Conservation (phyloP, 2,888 invertebrate species). For the Silvanus unidentatus region DNA sequence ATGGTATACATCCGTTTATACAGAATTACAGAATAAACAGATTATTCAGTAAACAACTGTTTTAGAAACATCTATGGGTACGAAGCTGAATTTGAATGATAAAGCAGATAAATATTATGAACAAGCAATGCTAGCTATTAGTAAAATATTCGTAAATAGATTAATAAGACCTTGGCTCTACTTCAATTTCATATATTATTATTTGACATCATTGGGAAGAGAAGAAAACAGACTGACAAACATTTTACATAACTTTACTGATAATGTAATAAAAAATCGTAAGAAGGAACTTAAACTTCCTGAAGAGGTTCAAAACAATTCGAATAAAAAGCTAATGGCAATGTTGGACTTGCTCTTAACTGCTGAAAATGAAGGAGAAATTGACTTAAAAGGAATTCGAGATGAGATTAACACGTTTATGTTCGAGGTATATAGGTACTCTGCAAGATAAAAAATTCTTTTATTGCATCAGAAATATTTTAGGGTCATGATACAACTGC, state of each 20-base stretch:
- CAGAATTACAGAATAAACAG: background rate
- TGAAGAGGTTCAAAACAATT: constrained; percentile 19
- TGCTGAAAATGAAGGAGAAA: constrained; percentile 20
- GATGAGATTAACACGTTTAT: constrained; percentile 61
- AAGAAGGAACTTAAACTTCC: background rate
- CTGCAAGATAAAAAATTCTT: too few relatives aligned
- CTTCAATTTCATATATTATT: constrained; percentile 14
- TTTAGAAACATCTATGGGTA: constrained; percentile 31
- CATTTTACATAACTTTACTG: constrained; percentile 28
- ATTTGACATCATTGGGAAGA: constrained; percentile 12
- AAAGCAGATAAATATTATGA: constrained; percentile 24
- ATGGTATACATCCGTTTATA: background rate
- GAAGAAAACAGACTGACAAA: constrained; percentile 20
- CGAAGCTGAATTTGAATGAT: constrained; percentile 19
- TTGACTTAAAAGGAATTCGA: constrained; percentile 46
- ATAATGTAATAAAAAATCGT: constrained; percentile 26
- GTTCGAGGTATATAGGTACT: constrained; percentile 36
- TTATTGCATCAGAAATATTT: constrained; percentile 10
- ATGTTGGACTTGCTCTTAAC: constrained; percentile 31
- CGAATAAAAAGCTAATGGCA: constrained; percentile 42
- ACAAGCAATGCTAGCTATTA: constrained; percentile 23
- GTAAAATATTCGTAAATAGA: constrained; percentile 22
- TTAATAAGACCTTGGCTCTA: constrained; percentile 29
- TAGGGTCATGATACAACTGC: constrained; percentile 33
- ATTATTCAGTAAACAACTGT: background rate